phyloP scores from a whole-genome alignment of 2,888 invertebrate species.

The Phragmatobia fuliginosa region DNA sequence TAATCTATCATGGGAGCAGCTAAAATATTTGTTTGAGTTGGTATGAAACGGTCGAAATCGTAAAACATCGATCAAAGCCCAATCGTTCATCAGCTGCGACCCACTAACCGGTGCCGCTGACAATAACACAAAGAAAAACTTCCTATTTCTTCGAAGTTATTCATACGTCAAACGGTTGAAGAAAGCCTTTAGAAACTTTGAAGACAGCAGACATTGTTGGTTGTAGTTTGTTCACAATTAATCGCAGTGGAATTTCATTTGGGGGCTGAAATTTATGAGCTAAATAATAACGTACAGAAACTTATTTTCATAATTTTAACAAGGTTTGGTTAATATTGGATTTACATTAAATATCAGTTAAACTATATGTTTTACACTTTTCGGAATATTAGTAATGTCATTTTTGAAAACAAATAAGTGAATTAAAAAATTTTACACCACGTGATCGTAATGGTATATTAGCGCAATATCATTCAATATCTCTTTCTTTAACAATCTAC shows the following conservation, averaged over 20 bases:
- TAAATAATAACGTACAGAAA: not conserved
- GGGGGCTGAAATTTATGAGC: not conserved
- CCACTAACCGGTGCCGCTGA: conserved; percentile 27
- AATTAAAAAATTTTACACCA: too few species aligned
- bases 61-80: conserved; percentile 44
- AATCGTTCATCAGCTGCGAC: conserved; percentile 35
- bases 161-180: conserved; percentile 4
- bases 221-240: not conserved
- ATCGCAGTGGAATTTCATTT: not conserved
- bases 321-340: too few species aligned
- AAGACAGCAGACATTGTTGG: not conserved
- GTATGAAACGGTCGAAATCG: conserved; percentile 27
- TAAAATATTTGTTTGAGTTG: conserved; percentile 38
- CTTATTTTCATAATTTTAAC: not conserved
- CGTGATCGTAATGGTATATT: too few species aligned
- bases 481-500: too few species aligned
- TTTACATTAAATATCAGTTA: too few species aligned
- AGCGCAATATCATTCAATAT: too few species aligned
- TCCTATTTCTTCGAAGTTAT: conserved; percentile 18
- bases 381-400: too few species aligned
- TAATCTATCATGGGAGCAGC: conserved; percentile 42
- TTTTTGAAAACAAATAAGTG: too few species aligned
- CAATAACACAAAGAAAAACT: conserved; percentile 22
- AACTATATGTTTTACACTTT: too few species aligned
- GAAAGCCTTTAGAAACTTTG: conserved; percentile 1